phyloP scores from a whole-genome alignment of 2,888 invertebrate genomes.

The Exocentrus adspersus region DNA sequence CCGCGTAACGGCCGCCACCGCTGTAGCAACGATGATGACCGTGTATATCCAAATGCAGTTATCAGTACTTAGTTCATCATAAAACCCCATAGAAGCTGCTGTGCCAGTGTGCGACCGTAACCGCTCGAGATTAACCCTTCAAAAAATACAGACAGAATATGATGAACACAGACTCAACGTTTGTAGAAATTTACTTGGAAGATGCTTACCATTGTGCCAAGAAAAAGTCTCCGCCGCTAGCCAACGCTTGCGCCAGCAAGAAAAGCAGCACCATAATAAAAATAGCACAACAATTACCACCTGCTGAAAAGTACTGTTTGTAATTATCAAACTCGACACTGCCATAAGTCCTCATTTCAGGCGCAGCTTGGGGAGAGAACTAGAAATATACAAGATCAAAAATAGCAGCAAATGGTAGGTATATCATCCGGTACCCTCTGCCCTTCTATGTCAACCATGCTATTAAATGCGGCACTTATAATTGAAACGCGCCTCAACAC shows the following conservation, averaged over 20 bases:
- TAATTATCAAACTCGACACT: slow-evolving; percentile 66
- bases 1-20: slow-evolving; percentile 62
- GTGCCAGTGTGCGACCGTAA: slow-evolving; percentile 32
- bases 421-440: slow-evolving; percentile 43
- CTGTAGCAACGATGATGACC: slow-evolving; percentile 59
- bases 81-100: slow-evolving; percentile 36
- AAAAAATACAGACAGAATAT: slow-evolving; percentile 16
- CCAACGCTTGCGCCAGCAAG: slow-evolving; percentile 64
- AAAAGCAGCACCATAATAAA: slow-evolving; percentile 66
- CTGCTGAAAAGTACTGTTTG: slow-evolving; percentile 68
- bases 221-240: slow-evolving; percentile 60
- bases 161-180: background rate
- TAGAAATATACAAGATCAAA: slow-evolving; percentile 28
- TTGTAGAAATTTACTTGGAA: no score
- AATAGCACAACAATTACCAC: slow-evolving; percentile 67
- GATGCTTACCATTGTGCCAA: slow-evolving; percentile 53
- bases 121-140: slow-evolving; percentile 54
- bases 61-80: slow-evolving; percentile 46
- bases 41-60: slow-evolving; percentile 62
- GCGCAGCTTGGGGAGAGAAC: slow-evolving; percentile 62
- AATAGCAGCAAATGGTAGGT: background rate
- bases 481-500: slow-evolving; percentile 43
- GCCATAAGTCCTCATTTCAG: slow-evolving; percentile 67
- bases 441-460: slow-evolving; percentile 50
- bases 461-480: slow-evolving; percentile 46